Conservation (phyloP, 2,888 invertebrate species). For the Ennomos erosarius region DNA sequence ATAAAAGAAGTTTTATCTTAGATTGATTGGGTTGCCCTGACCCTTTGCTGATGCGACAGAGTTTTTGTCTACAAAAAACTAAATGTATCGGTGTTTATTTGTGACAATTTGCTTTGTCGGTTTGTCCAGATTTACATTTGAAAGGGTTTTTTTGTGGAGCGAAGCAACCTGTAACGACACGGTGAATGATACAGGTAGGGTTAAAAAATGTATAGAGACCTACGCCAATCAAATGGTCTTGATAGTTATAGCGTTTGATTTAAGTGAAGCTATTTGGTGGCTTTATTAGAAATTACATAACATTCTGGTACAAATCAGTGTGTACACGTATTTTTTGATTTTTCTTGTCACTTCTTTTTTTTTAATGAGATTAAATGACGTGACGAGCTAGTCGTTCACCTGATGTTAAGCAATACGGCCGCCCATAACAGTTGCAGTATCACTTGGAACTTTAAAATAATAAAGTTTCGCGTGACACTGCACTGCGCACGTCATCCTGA, state of each 20-base stretch:
- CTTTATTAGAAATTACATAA: too few relatives aligned
- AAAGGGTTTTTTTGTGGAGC: conserved; percentile 71
- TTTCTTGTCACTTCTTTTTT: too few relatives aligned
- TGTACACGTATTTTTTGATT: too few relatives aligned
- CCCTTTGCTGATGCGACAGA: conserved; percentile 74
- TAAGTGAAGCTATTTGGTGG: too few relatives aligned
- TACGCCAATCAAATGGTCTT: conserved; percentile 51
- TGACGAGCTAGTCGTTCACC: too few relatives aligned
- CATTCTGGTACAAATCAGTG: too few relatives aligned
- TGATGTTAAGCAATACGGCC: too few relatives aligned
- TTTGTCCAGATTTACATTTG: conserved; percentile 82
- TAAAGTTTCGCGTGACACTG: too few relatives aligned
- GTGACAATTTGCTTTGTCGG: conserved; percentile 86
- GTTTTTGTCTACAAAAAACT: conserved; percentile 80
- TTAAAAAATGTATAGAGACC: conserved; percentile 52
- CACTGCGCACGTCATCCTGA: too few relatives aligned
- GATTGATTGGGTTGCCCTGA: conserved; percentile 83
- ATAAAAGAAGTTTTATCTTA: conserved; percentile 78
- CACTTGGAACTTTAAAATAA: too few relatives aligned
- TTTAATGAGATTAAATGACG: too few relatives aligned
- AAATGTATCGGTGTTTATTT: conserved; percentile 84
- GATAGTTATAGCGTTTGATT: conserved; percentile 47
- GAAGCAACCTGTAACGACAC: conserved; percentile 79
- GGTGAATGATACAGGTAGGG: conserved; percentile 81
- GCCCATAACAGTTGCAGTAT: too few relatives aligned